Conservation (phyloP, 2,113 vertebrate genomes). For the Lampris megalopsis region DNA sequence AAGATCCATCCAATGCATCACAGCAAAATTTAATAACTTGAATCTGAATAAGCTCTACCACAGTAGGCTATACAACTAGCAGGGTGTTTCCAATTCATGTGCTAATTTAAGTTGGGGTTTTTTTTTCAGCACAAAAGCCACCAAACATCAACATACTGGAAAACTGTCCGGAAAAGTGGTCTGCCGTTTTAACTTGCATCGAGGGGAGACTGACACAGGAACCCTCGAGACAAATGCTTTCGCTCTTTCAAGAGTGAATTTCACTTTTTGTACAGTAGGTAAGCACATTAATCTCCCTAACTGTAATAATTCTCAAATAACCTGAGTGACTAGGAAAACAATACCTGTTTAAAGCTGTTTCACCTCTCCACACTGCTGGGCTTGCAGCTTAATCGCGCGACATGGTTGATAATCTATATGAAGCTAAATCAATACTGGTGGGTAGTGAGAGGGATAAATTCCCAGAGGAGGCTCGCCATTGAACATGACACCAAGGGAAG, state of each 20-base stretch:
- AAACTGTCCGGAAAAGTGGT: not conserved
- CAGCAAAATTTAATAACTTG: too few species aligned
- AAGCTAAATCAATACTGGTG: constrained; percentile 70
- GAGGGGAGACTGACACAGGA: constrained; percentile 24
- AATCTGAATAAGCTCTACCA: too few species aligned
- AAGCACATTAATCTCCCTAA: constrained; percentile 61
- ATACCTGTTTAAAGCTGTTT: constrained; percentile 57
- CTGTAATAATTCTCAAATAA: constrained; percentile 64
- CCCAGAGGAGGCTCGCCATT: constrained; percentile 58
- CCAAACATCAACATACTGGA: too few species aligned
- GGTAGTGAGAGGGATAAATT: constrained; percentile 67
- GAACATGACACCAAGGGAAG: constrained; percentile 78
- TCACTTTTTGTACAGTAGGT: constrained; percentile 45
- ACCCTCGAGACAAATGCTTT: constrained; percentile 10
- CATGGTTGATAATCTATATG: constrained; percentile 67
- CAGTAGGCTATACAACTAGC: too few species aligned
- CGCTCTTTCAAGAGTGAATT: constrained; percentile 22
- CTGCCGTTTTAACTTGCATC: constrained; percentile 1
- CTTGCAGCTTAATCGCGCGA: constrained; percentile 49
- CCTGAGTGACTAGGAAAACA: constrained; percentile 51
- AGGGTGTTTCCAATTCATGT: too few species aligned
- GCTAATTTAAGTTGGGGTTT: too few species aligned
- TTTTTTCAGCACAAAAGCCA: too few species aligned
- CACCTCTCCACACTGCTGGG: constrained; percentile 36
- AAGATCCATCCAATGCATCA: too few species aligned